phyloP scores from a whole-genome alignment of 23 tunicate genomes.

The Halocynthia aurantium region DNA sequence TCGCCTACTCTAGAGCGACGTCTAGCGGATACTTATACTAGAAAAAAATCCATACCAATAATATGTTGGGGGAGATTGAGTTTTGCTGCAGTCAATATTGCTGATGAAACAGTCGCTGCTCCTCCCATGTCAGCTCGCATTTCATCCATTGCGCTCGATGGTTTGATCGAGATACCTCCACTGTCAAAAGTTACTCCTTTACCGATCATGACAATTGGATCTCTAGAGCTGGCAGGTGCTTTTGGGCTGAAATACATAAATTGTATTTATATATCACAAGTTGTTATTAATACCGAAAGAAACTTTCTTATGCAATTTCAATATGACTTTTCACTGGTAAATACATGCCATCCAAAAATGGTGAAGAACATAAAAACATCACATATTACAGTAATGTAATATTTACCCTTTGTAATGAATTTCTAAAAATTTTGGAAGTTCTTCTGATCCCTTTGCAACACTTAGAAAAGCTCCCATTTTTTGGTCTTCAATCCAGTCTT shows the following conservation, averaged over 20 bases:
- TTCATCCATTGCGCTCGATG: constrained; percentile 78
- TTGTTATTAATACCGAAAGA: too few species aligned
- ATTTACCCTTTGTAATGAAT: constrained; percentile 67
- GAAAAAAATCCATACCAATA: constrained; percentile 23
- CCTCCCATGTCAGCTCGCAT: constrained; percentile 99
- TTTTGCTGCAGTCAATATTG: constrained; percentile 60
- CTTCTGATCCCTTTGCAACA: constrained; percentile 78
- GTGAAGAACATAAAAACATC: constrained; percentile 3
- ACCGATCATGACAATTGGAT: constrained; percentile 73
- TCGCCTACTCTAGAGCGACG: neutral
- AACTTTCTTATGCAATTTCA: too few species aligned
- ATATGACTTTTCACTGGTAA: neutral
- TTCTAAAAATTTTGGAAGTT: constrained; percentile 76
- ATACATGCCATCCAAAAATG: neutral
- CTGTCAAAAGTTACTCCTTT: constrained; percentile 94
- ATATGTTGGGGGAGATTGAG: constrained; percentile 38
- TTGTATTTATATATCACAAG: too few species aligned
- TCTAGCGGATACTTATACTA: neutral
- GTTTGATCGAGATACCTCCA: constrained; percentile 92
- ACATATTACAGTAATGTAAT: neutral
- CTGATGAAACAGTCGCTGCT: constrained; percentile 71
- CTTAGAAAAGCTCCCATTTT: constrained; percentile 89
- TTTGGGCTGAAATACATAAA: neutral
- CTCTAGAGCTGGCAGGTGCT: neutral
- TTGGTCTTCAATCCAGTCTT: constrained; percentile 60